These are phyloP conservation scores for Tuberolachnus salignus DNA, from an alignment of 2,888 invertebrate genomes.

Conservation along the genomic window DNA sequence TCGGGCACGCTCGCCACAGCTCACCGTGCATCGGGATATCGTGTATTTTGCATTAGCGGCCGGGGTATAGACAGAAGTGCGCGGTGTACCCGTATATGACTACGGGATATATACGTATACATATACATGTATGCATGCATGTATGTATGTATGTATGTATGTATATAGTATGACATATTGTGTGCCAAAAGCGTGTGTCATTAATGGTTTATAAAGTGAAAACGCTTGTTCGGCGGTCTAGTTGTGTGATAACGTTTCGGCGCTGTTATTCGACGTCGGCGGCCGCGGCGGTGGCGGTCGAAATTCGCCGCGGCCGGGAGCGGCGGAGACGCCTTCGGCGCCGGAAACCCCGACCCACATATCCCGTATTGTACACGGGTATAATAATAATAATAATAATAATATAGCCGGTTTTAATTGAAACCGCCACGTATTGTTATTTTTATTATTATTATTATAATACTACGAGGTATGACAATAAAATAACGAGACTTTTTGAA, in stretches of 20 bases:
- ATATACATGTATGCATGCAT: neutral
- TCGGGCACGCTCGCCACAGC: neutral
- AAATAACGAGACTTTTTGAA: no score
- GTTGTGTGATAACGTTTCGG: conserved; percentile 19
- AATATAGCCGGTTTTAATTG: neutral
- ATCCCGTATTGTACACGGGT: no score
- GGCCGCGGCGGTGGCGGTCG: no score
- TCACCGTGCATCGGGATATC: conserved; percentile 9
- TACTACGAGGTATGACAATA: no score
- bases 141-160: neutral
- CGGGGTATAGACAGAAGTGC: neutral
- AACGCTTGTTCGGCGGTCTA: conserved; percentile 54
- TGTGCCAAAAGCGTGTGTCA: conserved; percentile 41
- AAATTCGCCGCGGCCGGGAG: conserved; percentile 25
- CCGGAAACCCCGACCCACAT: neutral
- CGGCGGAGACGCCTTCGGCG: neutral
- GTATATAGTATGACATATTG: conserved; percentile 26
- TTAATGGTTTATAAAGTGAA: conserved; percentile 51
- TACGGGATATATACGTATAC: no score
- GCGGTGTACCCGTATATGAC: neutral
- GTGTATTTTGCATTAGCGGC: conserved; percentile 32
- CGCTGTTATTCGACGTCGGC: conserved; percentile 34
- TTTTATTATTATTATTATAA: no score
- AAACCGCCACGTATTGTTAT: neutral
- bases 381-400: no score